Conservation (phyloP, 2,888 invertebrate genomes). For the Sphecodes monilicornis region DNA sequence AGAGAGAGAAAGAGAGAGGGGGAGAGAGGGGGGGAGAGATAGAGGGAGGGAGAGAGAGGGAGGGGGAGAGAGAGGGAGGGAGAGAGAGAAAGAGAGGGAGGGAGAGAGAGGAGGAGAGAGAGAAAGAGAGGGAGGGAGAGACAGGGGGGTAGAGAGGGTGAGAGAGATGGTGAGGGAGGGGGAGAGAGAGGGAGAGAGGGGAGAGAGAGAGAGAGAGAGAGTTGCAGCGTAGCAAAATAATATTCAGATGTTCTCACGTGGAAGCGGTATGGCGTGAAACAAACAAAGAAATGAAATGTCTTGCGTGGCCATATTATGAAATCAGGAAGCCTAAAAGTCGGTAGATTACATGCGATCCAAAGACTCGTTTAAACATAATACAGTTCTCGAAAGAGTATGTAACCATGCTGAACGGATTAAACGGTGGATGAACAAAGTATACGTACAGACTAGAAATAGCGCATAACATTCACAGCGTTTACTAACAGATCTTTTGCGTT, state of each 20-base stretch:
- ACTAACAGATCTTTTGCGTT: constrained; percentile 30
- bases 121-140: background rate
- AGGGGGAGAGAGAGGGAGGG: too few relatives aligned
- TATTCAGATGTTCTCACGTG: constrained; percentile 46
- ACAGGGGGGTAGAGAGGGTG: too few relatives aligned
- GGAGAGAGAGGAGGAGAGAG: background rate
- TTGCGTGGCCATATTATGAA: constrained; percentile 67
- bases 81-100: background rate
- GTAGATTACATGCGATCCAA: constrained; percentile 83
- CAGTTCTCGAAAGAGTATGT: constrained; percentile 41
- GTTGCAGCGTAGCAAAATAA: constrained; percentile 60
- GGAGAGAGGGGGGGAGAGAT: too few relatives aligned
- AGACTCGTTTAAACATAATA: constrained; percentile 72
- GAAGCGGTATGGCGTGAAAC: constrained; percentile 55
- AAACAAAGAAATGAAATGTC: constrained; percentile 35
- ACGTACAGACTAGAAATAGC: constrained; percentile 23
- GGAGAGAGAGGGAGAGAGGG: too few relatives aligned
- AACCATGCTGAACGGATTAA: constrained; percentile 56
- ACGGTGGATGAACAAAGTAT: constrained; percentile 34
- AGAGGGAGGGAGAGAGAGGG: too few relatives aligned
- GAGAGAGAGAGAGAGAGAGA: background rate
- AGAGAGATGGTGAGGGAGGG: too few relatives aligned
- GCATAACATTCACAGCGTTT: constrained; percentile 36
- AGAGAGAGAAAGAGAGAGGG: background rate
- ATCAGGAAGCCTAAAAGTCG: constrained; percentile 81